These are phyloP conservation scores for Heliangelus exortis DNA, from an alignment of 2,797 vertebrate genomes.

Conservation along the genomic window DNA sequence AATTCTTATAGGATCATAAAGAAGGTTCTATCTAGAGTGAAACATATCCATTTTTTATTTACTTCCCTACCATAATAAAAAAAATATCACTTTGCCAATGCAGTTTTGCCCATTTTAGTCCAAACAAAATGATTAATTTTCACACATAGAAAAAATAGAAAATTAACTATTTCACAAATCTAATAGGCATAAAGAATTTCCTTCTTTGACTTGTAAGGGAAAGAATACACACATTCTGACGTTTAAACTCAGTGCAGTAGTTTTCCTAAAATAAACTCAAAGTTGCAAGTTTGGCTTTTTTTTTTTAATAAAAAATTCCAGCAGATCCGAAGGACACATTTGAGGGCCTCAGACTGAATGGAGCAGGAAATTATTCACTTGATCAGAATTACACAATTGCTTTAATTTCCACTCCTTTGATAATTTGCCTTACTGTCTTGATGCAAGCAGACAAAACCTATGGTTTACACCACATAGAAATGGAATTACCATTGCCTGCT, in stretches of 20 bases:
- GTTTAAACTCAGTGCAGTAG: background rate
- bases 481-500: background rate
- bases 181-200: background rate
- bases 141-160: background rate
- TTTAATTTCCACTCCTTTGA: background rate
- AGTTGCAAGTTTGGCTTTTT: background rate
- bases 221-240: background rate
- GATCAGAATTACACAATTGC: background rate
- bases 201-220: background rate
- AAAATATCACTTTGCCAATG: conserved; percentile 55
- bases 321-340: background rate
- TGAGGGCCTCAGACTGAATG: background rate
- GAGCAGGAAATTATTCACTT: background rate
- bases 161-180: background rate
- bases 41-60: background rate
- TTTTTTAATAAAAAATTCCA: background rate
- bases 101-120: conserved; percentile 44
- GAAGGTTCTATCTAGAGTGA: background rate
- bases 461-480: background rate
- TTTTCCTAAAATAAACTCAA: background rate
- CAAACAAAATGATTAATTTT: background rate
- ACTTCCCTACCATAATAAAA: background rate
- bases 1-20: background rate
- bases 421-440: background rate
- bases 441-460: background rate